Base-by-base conservation (phyloP, 2,888 invertebrate species). In the Lypha dubia region DNA sequence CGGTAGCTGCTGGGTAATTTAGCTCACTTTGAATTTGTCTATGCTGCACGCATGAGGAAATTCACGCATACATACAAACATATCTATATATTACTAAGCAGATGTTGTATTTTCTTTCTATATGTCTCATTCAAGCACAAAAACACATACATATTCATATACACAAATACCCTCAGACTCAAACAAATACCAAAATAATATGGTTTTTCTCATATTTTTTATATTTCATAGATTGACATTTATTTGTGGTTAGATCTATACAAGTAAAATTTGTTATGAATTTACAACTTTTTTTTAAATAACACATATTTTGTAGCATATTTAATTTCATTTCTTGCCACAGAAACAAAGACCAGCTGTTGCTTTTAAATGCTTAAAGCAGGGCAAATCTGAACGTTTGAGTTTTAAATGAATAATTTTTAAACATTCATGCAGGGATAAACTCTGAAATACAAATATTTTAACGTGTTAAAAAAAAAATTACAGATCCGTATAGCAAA, bases 241-340 rank as follows among this genome's bases (percentile, higher is more conserved):
- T 83, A 83, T 83, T 83, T 83, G 79, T 41, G 83, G 79, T 83
- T 75, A 46, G 46, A 79, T 70, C 3, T 32, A n/a, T n/a, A n/a
- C n/a, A 58, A 51, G 56, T 41, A 68, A 74, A 79, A 74, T 44
- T 79, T 73, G 71, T 79, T 79, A 77, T 79, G 46, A 77, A 77
- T 83, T 73, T 73, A 24, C 71, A 65, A 28, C 5, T 70, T 51
- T 77, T 13, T 49, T 15, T 32, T 44, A 44, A n/a, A 28, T 41
- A 35, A 5, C 22, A 56, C 9, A 71, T 46, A 46, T 46, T 71
- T 70, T 46, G 11, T 63, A 35, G 11, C 8, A 71, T 44, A 46
- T 63, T 56, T 44, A 28, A 56, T 56, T 46, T 51, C 32, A 51
- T 53, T 38, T 71, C 24, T 44, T 46, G 62, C 49, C 70, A 67